A percentile compares a stretch with the other conserved stretches of the same genome.
These are phyloP conservation scores for Netelia melanura DNA, from an alignment of 2,888 invertebrate species.

Conservation along the genomic window DNA sequence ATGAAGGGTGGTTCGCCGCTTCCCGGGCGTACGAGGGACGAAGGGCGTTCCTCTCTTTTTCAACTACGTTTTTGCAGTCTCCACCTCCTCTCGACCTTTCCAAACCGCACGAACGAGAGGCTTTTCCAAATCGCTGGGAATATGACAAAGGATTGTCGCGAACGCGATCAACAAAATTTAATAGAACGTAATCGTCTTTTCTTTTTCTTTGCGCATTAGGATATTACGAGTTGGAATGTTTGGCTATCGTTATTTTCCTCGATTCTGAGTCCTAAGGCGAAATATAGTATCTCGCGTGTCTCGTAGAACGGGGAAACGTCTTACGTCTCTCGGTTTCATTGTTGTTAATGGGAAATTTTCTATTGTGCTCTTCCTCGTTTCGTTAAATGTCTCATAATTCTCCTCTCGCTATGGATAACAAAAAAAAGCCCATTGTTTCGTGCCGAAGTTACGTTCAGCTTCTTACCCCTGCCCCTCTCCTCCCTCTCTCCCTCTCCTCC, in stretches of 20 bases:
- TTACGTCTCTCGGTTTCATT: not conserved
- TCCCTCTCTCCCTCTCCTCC: not conserved
- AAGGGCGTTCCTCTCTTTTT: conserved; percentile 54
- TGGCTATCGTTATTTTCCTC: not conserved
- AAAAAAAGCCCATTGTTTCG: conserved; percentile 51
- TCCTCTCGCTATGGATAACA: not conserved
- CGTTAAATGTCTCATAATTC: conserved; percentile 29
- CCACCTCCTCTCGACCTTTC: not conserved
- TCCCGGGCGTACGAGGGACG: conserved; percentile 33
- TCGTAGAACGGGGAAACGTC: not conserved
- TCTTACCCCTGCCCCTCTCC: not conserved
- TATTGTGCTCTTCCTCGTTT: conserved; percentile 28
- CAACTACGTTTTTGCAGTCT: conserved; percentile 10
- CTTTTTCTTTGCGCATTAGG: no score
- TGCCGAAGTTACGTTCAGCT: conserved; percentile 19
- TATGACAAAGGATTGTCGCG: conserved; percentile 57
- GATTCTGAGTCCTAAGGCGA: not conserved
- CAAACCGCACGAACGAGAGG: conserved; percentile 3
- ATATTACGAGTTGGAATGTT: not conserved
- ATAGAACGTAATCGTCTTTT: conserved; percentile 51
- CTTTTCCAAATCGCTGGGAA: conserved; percentile 45
- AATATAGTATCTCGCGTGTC: not conserved
- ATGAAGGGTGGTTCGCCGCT: conserved; percentile 34
- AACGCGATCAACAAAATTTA: conserved; percentile 45
- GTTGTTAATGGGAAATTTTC: not conserved